Conservation (phyloP, 2,797 vertebrate genomes). For the Galaxias olidus region DNA sequence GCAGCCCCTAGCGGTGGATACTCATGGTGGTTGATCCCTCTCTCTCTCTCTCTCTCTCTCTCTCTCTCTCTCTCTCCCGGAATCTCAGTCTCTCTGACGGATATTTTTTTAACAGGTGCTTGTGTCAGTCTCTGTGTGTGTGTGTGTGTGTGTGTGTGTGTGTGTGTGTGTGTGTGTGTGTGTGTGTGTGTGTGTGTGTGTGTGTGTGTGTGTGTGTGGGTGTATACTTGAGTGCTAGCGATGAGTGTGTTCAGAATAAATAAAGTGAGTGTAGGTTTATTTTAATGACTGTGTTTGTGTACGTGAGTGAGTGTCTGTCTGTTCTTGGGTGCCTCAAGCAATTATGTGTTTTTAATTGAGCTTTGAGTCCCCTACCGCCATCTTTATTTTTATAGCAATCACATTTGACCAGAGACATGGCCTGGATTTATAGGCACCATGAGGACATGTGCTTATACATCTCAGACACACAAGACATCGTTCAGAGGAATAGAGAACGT, state of each 20-base stretch:
- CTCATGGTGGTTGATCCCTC: slow-evolving; percentile 30
- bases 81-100: not conserved
- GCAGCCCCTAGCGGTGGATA: slow-evolving; percentile 79
- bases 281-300: not conserved
- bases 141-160: not conserved
- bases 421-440: too few relatives aligned
- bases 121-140: not conserved
- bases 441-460: too few relatives aligned
- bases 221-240: too few relatives aligned
- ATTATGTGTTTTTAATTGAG: too few relatives aligned
- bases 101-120: not conserved
- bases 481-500: too few relatives aligned
- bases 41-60: not conserved
- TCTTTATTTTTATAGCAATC: too few relatives aligned
- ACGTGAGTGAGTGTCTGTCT: too few relatives aligned
- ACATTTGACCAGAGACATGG: too few relatives aligned
- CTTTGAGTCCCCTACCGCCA: too few relatives aligned
- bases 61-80: not conserved
- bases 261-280: not conserved
- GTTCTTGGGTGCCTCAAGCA: too few relatives aligned
- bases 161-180: slow-evolving; percentile 4
- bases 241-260: too few relatives aligned
- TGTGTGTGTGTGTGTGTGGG: not conserved
- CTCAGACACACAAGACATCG: too few relatives aligned
- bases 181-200: slow-evolving; percentile 8